Evolutionary conservation across 2,888 invertebrate species (phyloP).

Genomic region (Hydrotaea cyrtoneurina): DNA sequence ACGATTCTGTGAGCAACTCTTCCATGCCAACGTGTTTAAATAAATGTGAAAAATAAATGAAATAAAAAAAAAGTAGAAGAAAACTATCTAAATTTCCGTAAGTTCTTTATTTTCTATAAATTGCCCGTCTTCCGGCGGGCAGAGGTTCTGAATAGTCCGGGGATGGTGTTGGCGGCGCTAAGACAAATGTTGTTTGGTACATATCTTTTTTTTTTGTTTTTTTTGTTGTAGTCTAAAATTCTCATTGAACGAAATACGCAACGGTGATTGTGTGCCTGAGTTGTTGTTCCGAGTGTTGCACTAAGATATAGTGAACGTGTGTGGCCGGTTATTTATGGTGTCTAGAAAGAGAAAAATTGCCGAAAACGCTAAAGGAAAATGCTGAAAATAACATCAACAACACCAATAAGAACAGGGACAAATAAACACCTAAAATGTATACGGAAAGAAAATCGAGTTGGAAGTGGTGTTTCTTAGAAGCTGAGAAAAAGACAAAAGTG

Average conservation of each 20-base stretch:
- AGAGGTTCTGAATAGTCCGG: neutral
- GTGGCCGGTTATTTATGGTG: slow-evolving; percentile 59
- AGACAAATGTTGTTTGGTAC: slow-evolving; percentile 18
- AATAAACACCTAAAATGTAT: neutral
- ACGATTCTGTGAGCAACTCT: neutral
- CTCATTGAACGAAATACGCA: neutral
- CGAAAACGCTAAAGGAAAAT: neutral
- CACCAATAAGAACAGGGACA: neutral
- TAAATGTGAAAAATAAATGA: slow-evolving; percentile 30
- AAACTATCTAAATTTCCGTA: slow-evolving; percentile 56
- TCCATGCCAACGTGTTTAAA: neutral
- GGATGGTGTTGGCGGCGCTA: neutral
- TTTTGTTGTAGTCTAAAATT: neutral
- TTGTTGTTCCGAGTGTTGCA: neutral
- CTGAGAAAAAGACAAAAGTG: no score
- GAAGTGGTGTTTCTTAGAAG: neutral
- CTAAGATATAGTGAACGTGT: neutral
- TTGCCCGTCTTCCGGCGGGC: neutral
- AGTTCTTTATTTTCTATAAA: slow-evolving; percentile 42
- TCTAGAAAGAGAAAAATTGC: slow-evolving; percentile 55
- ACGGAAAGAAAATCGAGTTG: neutral
- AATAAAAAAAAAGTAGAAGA: slow-evolving; percentile 10
- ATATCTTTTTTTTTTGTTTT: neutral
- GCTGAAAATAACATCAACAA: neutral
- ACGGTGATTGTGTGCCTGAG: slow-evolving; percentile 19